phyloP scores from a whole-genome alignment of 1,140 invertebrate genomes.

The Yoshiicerus persimilis region DNA sequence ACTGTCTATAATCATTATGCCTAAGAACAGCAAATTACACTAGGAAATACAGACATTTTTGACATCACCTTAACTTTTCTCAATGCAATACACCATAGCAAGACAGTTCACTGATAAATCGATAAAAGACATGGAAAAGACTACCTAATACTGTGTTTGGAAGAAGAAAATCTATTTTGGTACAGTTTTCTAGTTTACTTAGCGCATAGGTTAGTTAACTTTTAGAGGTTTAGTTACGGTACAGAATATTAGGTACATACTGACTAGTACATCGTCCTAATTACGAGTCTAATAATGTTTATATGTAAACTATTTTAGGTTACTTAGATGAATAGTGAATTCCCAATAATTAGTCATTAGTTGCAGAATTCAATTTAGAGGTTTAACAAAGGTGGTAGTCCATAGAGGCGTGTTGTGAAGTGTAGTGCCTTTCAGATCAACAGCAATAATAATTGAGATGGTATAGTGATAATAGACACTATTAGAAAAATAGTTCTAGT shows the following conservation, averaged over 20 bases:
- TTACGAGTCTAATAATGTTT: background rate
- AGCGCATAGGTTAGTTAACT: background rate
- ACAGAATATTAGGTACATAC: background rate
- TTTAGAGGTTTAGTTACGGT: background rate
- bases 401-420: background rate
- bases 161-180: constrained; percentile 18
- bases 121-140: constrained; percentile 17
- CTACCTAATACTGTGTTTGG: background rate
- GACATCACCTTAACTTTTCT: background rate
- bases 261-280: background rate
- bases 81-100: background rate
- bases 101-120: background rate
- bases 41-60: background rate
- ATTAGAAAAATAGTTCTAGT: background rate
- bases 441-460: background rate
- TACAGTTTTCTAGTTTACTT: background rate
- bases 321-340: background rate
- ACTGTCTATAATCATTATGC: background rate
- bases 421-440: background rate
- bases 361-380: background rate
- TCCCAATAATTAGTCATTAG: background rate
- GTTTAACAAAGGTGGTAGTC: background rate
- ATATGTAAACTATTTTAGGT: background rate
- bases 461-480: background rate
- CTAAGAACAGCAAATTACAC: background rate